Conservation (phyloP, 2,797 vertebrate genomes). For the Poeciliopsis paucimaculata region DNA sequence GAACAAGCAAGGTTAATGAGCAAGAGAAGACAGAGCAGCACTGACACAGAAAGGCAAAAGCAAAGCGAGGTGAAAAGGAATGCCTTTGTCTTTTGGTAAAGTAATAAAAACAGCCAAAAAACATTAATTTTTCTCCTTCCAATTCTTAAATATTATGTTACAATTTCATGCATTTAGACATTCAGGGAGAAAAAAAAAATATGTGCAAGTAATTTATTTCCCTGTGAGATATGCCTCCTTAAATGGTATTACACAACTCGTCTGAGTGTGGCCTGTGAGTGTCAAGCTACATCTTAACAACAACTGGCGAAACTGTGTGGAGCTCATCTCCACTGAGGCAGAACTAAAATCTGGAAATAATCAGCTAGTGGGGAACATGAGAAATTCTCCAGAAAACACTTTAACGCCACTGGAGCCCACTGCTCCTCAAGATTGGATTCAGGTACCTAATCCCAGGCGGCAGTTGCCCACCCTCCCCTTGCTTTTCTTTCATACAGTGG, state of each 20-base stretch:
- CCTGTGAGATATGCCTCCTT: conserved; percentile 47
- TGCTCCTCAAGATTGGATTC: conserved; percentile 93
- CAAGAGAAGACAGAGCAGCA: conserved; percentile 78
- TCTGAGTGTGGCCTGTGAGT: conserved; percentile 69
- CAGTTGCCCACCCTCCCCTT: conserved; percentile 79
- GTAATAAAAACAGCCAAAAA: conserved; percentile 36
- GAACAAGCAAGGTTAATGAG: conserved; percentile 87
- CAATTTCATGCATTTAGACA: conserved; percentile 17
- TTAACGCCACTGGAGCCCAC: conserved; percentile 94
- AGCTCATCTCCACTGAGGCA: conserved; percentile 90
- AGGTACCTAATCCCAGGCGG: conserved; percentile 95
- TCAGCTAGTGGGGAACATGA: conserved; percentile 93
- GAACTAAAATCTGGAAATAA: conserved; percentile 99
- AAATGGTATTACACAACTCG: conserved; percentile 75
- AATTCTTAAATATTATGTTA: conserved; percentile 4
- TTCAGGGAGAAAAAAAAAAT: conserved; percentile 14
- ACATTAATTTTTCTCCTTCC: background rate
- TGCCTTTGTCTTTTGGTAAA: conserved; percentile 64
- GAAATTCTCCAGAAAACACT: conserved; percentile 95
- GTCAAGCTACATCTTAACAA: conserved; percentile 88
- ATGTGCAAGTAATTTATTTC: conserved; percentile 41
- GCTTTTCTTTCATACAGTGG: conserved; percentile 78
- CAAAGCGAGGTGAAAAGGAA: conserved; percentile 60
- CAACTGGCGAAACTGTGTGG: conserved; percentile 86
- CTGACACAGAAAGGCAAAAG: conserved; percentile 75